Percentiles rank a stretch among this genome's conserved stretches.
Evolutionary conservation across 2,113 vertebrate genomes (phyloP).

Genomic region (Chiloscyllium plagiosum): DNA sequence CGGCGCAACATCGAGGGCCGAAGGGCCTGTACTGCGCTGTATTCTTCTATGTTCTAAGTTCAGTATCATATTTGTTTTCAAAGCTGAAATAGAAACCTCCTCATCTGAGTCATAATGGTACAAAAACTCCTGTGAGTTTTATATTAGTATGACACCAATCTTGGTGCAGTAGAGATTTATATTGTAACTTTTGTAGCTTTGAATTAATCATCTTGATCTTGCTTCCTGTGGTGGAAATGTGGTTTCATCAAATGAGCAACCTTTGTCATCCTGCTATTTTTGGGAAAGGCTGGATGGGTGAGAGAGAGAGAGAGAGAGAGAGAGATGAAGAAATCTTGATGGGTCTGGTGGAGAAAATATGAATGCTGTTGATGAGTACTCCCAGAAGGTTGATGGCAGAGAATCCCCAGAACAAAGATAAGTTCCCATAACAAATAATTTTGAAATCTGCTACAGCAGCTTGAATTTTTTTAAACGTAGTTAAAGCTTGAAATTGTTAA

Average conservation of each 20-base stretch:
- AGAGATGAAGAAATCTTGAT: background rate
- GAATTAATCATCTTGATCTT: background rate
- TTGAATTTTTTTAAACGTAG: background rate
- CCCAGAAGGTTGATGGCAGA: background rate
- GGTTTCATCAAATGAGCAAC: background rate
- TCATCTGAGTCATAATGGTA: background rate
- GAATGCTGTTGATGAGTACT: background rate
- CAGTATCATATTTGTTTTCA: background rate
- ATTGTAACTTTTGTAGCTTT: background rate
- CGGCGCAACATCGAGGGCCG: no score
- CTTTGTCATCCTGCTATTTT: background rate
- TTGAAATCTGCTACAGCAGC: background rate
- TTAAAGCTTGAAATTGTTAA: background rate
- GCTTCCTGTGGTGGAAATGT: background rate
- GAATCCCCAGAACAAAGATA: conserved; percentile 5
- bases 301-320: background rate
- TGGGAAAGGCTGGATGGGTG: background rate
- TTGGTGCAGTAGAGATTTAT: background rate
- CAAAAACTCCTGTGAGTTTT: background rate
- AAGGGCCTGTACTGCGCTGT: no score
- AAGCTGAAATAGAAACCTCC: background rate
- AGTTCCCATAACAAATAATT: background rate
- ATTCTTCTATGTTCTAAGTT: no score
- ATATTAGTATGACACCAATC: background rate
- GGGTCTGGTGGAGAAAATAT: background rate